Base-by-base conservation (phyloP, 2,797 vertebrate species). In the Crypturellus tataupa region DNA sequence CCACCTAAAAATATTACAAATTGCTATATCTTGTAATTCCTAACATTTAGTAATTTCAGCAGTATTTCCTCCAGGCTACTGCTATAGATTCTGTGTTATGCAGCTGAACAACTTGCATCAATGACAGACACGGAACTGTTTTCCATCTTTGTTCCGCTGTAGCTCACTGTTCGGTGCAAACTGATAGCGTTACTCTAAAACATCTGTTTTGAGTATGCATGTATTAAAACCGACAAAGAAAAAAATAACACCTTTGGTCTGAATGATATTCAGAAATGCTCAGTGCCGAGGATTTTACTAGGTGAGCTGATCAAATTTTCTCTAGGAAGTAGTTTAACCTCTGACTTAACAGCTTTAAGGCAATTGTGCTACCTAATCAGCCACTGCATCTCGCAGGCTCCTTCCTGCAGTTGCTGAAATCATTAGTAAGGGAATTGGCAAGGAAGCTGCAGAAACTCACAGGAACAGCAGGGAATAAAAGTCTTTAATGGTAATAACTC, bases 321-420 rank as follows among this genome's bases (percentile, higher is more conserved):
- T 80, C 55, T 53, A 53, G 51, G 84, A 95, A 93, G 58, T 84
- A 93, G 83, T 94, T 96, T 96, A 96, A 96, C 90, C 81, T 97
- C 92, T 95, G 84, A 91, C 64, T 94, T 85, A 79, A 69, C 63
- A 95, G 89, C 69, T 97, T 91, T 94, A 88, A 95, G 87, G 77
- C 60, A 97, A 95, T 85, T 88, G 79, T 92, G 64, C 47, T 92
- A 59, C 70, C 80, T 95, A 96, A 95, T 95, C 94, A 97, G 79
- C 44, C 63, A 67, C 90, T 77, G 71, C 35, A 73, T 86, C 71
- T 69, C 62, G 60, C 51, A 82, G 46, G 84, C 94, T 94, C 62
- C 44, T 67, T 93, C 95, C 70, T 47, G 65, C 76, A 94, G 65
- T 90, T 94, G 81, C 69, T 85, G 85, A 92, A 95, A 91, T 95